Evolutionary conservation across 92 coral and sea anemone genomes (phyloP), one percentile per base, ranked within the genome.

Genomic region (Heteractis magnifica): DNA sequence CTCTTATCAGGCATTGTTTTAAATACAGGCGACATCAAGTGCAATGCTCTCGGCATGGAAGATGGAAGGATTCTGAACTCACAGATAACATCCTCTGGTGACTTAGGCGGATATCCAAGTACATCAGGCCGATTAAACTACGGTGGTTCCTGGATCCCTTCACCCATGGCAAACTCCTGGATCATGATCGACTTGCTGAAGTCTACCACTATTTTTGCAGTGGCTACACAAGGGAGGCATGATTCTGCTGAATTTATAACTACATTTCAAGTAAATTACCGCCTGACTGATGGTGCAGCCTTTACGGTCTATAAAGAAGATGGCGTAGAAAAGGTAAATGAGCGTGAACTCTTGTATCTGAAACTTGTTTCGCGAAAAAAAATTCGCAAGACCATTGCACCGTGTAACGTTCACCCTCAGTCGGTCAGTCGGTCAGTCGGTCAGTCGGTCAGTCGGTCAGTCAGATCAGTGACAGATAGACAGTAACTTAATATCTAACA

Each of bases 41-140:
- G 73, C 73, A 68, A 68, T 68, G 48, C 73, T 12, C 49, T 68
- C 8, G 73, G 73, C 49, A 68, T 68, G 44, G 73, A 68, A 23
- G 73, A 13, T 21, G 20, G 3, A 8, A 68, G 10, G 15, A 68
- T 68, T 68, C n/a, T 20, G 13, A 23, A 68, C 73, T 20, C 44
- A 6, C 73, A 68, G 21, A 20, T 68, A 6, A 68, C 73, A 5
- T 6, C 73, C 10, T 68, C 73, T 44, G 49, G 21, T 68, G 4
- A 4, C 3, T 21, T 4, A 0, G 41, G 71, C 3, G 6, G 11
- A 6, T 21, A 68, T 68, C 48, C 41, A 20, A 68, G 49, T 2
- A 1, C 10, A 2, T 4, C 3, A 19, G 73, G 10, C 21, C 73
- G 73, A 19, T 13, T 68, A 10, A 68, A 68, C 49, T 68, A 68